Percentiles rank a stretch among this genome's conserved stretches.
Conservation (phyloP, 2,113 vertebrate genomes). For the Numida meleagris region DNA sequence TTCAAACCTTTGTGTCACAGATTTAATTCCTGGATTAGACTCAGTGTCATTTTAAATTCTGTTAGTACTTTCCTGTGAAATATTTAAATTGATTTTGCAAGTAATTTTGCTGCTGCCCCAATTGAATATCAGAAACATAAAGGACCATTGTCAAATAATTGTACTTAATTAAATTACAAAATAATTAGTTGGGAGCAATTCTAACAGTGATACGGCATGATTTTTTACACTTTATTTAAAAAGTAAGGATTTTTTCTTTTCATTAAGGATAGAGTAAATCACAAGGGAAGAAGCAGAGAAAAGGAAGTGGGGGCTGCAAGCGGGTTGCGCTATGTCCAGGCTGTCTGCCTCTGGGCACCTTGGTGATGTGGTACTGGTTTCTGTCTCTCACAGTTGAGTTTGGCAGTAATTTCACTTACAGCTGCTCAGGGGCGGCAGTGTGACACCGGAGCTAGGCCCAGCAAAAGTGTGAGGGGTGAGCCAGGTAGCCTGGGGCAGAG, state of each 20-base stretch:
- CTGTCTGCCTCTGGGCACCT: background rate
- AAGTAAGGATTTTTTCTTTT: background rate
- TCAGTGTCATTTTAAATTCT: background rate
- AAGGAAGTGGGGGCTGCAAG: background rate
- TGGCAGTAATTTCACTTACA: background rate
- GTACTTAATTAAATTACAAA: background rate
- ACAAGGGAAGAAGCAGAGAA: background rate
- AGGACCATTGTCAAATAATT: background rate
- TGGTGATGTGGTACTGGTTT: background rate
- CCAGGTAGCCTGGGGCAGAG: background rate
- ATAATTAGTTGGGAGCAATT: background rate
- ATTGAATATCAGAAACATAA: background rate
- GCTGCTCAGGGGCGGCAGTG: background rate
- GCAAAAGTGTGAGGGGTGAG: fast-evolving
- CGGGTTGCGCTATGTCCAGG: background rate
- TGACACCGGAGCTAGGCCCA: background rate
- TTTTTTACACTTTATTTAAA: background rate
- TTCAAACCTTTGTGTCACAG: background rate
- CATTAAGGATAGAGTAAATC: background rate
- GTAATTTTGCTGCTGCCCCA: background rate
- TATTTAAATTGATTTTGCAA: background rate
- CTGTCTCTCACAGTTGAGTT: background rate
- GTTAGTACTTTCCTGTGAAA: background rate
- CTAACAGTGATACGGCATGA: background rate
- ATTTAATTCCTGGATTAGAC: background rate